These are phyloP conservation scores for Varecia variegata DNA, from an alignment of 2,797 vertebrate species.

Conservation along the genomic window DNA sequence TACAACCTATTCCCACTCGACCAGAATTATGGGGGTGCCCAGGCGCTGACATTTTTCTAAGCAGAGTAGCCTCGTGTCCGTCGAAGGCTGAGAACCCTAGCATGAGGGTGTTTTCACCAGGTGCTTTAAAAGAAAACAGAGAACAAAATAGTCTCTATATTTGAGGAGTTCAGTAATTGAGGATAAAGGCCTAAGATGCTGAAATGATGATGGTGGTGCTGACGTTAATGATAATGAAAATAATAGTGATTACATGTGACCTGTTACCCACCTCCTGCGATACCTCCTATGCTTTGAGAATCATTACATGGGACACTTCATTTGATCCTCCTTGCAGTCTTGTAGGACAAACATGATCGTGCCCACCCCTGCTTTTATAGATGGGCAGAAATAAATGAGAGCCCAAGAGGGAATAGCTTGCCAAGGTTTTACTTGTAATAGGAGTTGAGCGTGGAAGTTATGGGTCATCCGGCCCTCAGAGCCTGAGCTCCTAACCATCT, in stretches of 20 bases:
- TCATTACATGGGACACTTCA: not conserved
- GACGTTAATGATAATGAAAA: not conserved
- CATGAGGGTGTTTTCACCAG: not conserved
- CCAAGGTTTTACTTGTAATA: not conserved
- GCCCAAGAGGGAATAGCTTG: not conserved
- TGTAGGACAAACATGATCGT: not conserved
- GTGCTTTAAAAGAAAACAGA: not conserved
- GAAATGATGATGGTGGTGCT: not conserved
- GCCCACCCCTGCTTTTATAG: not conserved
- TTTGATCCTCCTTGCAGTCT: not conserved
- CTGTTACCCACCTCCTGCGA: not conserved
- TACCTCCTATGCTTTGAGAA: not conserved
- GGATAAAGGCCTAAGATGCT: not conserved
- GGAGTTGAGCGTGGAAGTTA: not conserved
- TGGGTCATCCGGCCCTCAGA: not conserved
- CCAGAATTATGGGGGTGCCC: no score
- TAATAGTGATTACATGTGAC: not conserved
- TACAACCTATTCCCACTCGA: no score
- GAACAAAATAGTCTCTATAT: not conserved
- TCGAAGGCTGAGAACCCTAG: not conserved
- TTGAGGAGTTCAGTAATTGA: not conserved
- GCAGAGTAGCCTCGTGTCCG: not conserved
- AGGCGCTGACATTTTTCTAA: rapidly evolving
- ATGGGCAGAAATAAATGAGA: not conserved
- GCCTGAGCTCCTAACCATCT: not conserved